Evolutionary conservation across 2,797 vertebrate species (phyloP).

Genomic region (Xenops minutus): DNA sequence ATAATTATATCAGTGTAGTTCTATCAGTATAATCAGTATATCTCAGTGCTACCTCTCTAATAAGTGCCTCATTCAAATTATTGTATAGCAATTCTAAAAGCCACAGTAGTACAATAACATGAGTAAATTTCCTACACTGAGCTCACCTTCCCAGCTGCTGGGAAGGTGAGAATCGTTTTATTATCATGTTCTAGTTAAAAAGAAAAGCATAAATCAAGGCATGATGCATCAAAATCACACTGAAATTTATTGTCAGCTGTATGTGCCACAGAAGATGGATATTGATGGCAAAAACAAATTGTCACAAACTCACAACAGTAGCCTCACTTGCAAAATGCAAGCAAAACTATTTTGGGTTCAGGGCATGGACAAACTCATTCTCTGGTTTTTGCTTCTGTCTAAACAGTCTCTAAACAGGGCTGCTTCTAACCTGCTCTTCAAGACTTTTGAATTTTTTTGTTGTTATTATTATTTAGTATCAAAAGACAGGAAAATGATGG

Average conservation of each 20-base stretch:
- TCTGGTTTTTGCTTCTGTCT: background rate
- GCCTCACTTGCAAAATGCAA: background rate
- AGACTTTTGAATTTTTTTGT: background rate
- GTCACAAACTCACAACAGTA: background rate
- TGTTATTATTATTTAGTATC: background rate
- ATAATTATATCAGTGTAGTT: background rate
- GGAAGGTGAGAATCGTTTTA: background rate
- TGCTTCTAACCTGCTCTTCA: background rate
- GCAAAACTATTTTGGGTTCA: background rate
- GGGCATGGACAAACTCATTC: background rate
- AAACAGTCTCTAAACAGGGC: background rate
- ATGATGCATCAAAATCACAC: background rate
- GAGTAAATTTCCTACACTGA: background rate
- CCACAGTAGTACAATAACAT: background rate
- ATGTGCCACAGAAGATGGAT: background rate
- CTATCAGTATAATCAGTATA: background rate
- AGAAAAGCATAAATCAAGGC: background rate
- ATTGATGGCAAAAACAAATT: background rate
- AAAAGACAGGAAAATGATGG: background rate
- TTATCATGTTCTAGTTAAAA: background rate
- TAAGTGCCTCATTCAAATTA: background rate
- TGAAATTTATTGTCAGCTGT: background rate
- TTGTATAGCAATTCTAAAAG: background rate
- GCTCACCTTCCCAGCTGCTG: background rate
- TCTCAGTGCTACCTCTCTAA: background rate